These are phyloP conservation scores for Nettapus auritus DNA, from an alignment of 2,113 vertebrate species.

Conservation along the genomic window DNA sequence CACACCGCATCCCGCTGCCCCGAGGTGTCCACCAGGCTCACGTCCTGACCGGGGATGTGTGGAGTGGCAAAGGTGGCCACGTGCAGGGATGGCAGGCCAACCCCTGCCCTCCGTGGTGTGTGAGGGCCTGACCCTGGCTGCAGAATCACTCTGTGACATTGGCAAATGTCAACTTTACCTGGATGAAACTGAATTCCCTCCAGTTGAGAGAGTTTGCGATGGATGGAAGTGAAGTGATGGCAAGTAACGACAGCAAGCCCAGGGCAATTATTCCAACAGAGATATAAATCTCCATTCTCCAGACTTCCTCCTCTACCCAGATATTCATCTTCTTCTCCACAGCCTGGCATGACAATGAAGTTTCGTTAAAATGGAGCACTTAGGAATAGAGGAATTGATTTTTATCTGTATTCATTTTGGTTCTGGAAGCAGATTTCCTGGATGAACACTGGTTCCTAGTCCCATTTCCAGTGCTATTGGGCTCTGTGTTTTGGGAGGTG, in stretches of 20 bases:
- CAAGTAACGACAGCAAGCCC: conserved; percentile 89
- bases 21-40: rapidly evolving
- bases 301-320: conserved; percentile 91
- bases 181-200: conserved; percentile 96
- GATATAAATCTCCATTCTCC: conserved; percentile 96
- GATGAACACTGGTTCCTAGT: not conserved
- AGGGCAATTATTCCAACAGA: conserved; percentile 92
- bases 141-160: not conserved
- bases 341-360: conserved; percentile 78
- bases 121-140: not conserved
- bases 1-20: not conserved
- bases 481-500: not conserved
- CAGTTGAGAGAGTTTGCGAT: conserved; percentile 91
- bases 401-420: not conserved
- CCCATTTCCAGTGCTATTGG: not conserved
- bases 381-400: not conserved
- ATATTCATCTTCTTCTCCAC: conserved; percentile 74
- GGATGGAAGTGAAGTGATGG: conserved; percentile 92
- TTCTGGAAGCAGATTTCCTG: not conserved
- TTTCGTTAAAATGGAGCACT: not conserved
- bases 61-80: not conserved
- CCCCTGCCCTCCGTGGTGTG: not conserved
- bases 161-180: conserved; percentile 78
- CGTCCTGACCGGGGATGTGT: rapidly evolving
- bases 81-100: not conserved